A percentile compares a stretch with the other conserved stretches of the same genome.
phyloP scores from a whole-genome alignment of 1,140 invertebrate genomes.

The Rhagoletis pomonella region DNA sequence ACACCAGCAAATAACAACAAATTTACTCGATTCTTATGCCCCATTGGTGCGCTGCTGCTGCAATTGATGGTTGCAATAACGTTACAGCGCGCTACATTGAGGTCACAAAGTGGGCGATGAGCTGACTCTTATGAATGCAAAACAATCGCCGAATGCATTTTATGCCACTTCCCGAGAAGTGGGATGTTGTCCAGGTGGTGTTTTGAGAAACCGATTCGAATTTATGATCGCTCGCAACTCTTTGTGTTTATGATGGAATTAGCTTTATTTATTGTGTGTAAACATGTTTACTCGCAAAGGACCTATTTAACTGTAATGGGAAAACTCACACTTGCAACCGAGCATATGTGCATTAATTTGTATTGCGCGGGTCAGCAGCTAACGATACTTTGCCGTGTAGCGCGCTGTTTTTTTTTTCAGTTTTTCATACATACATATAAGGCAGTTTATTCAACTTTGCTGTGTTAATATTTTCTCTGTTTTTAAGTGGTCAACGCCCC shows the following conservation, averaged over 20 bases:
- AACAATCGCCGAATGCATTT: too few relatives aligned
- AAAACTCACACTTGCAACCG: too few relatives aligned
- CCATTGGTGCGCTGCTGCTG: neutral
- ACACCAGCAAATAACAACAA: conserved; percentile 4
- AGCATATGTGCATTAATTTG: too few relatives aligned
- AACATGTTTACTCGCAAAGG: conserved; percentile 39
- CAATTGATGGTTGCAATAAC: conserved; percentile 30
- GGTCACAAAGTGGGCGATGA: too few relatives aligned
- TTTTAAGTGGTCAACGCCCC: neutral
- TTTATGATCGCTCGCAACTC: neutral
- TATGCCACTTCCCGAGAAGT: too few relatives aligned
- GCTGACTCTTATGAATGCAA: too few relatives aligned
- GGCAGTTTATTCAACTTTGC: conserved; percentile 29
- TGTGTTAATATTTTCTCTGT: neutral
- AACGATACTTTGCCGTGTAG: too few relatives aligned
- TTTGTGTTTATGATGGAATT: conserved; percentile 27
- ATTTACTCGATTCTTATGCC: conserved; percentile 32
- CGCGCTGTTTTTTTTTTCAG: neutral
- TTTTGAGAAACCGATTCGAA: neutral
- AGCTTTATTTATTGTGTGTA: conserved; percentile 40
- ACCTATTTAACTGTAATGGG: neutral
- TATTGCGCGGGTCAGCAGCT: too few relatives aligned
- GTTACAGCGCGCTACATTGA: neutral
- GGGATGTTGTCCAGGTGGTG: too few relatives aligned
- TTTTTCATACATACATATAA: neutral